These are phyloP conservation scores for Haliclona indistincta DNA, from an alignment of 37 sponge, comb jelly and placozoan genomes.

Conservation along the genomic window DNA sequence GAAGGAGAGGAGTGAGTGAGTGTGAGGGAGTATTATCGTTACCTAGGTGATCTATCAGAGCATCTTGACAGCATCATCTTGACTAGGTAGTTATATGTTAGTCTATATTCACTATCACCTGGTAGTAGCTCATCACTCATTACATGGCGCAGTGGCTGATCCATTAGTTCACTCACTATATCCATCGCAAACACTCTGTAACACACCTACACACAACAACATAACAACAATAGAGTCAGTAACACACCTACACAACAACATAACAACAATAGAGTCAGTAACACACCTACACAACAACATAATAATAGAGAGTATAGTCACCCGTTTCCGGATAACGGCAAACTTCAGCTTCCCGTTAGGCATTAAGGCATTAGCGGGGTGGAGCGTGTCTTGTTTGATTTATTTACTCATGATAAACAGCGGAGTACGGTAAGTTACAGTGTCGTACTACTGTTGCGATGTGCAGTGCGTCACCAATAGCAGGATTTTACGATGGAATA, in stretches of 20 bases:
- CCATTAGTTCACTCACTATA: constrained; percentile 40
- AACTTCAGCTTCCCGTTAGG: too few relatives aligned
- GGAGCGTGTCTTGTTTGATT: too few relatives aligned
- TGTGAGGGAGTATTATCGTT: background rate
- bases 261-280: background rate
- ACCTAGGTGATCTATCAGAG: constrained; percentile 76
- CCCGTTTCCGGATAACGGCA: too few relatives aligned
- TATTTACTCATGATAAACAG: too few relatives aligned
- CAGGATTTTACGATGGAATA: too few relatives aligned
- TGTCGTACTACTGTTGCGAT: too few relatives aligned
- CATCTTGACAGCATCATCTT: constrained; percentile 67
- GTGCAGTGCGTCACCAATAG: too few relatives aligned
- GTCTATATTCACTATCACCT: constrained; percentile 28
- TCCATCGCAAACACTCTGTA: constrained; percentile 76
- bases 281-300: background rate
- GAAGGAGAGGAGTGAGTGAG: background rate
- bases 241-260: background rate
- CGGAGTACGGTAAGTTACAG: too few relatives aligned
- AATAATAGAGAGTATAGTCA: background rate
- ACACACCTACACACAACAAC: constrained; percentile 23
- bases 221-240: background rate
- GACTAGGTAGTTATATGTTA: constrained; percentile 53
- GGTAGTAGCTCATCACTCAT: constrained; percentile 6
- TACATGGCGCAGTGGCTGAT: background rate
- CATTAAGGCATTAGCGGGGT: too few relatives aligned